These are phyloP conservation scores for Muscina levida DNA, from an alignment of 2,888 invertebrate genomes.

Conservation along the genomic window DNA sequence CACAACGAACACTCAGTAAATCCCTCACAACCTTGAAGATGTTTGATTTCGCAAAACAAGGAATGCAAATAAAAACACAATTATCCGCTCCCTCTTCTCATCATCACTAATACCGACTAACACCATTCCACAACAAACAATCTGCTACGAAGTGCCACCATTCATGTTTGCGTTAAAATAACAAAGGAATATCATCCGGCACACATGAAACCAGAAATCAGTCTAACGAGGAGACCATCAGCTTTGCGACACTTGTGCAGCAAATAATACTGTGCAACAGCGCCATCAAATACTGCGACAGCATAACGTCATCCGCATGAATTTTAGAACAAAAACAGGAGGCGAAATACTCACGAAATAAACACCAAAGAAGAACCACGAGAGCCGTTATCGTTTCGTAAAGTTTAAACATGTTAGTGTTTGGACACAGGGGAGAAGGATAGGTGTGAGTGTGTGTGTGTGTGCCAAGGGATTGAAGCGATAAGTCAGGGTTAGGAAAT, in stretches of 20 bases:
- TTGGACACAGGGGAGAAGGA: not conserved
- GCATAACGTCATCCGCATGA: conserved; percentile 9
- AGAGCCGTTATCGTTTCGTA: conserved; percentile 11
- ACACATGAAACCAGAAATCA: too few relatives aligned
- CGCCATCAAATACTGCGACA: conserved; percentile 15
- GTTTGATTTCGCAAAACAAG: too few relatives aligned
- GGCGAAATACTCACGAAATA: conserved; percentile 10
- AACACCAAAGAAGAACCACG: conserved; percentile 10
- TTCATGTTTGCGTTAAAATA: too few relatives aligned
- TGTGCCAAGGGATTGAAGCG: too few relatives aligned
- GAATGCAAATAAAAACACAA: conserved; percentile 21
- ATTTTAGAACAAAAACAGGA: not conserved
- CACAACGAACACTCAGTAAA: not conserved
- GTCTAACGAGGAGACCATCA: too few relatives aligned
- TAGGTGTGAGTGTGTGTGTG: too few relatives aligned
- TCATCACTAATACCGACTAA: not conserved
- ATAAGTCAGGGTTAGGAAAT: not conserved
- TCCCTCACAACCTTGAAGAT: conserved; percentile 25
- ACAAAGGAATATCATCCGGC: not conserved
- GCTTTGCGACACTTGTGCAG: conserved; percentile 20
- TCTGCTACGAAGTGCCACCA: too few relatives aligned
- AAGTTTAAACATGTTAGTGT: not conserved
- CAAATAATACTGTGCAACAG: conserved; percentile 8
- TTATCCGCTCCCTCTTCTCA: not conserved
- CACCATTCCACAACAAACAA: not conserved